These are phyloP conservation scores for Ceratothoa steindachneri DNA, from an alignment of 2,888 invertebrate genomes.

Conservation along the genomic window DNA sequence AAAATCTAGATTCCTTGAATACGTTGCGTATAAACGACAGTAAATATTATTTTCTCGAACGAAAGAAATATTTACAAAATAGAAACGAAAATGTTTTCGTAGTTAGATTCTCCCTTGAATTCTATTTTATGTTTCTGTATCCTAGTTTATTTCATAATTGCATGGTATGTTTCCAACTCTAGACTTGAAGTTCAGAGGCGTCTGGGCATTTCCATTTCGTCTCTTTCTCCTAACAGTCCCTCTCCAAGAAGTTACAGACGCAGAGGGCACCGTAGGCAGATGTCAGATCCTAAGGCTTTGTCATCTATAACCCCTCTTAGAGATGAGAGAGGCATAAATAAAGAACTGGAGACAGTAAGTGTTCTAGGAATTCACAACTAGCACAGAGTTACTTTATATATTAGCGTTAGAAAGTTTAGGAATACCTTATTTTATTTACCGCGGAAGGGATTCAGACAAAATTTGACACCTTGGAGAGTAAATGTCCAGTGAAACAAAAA, in stretches of 20 bases:
- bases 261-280: conserved; percentile 48
- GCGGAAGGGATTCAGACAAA: no score
- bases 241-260: conserved; percentile 42
- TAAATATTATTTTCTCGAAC: no score
- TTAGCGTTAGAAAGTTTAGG: no score
- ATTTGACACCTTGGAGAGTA: no score
- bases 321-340: conserved; percentile 44
- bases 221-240: conserved; percentile 24
- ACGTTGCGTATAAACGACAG: no score
- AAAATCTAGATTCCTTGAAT: no score
- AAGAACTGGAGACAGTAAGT: conserved; percentile 48
- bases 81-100: neutral
- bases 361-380: no score
- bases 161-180: conserved; percentile 29
- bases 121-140: no score
- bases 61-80: neutral
- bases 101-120: neutral
- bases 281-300: conserved; percentile 49
- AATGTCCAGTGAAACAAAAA: no score
- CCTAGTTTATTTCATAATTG: no score
- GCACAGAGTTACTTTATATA: no score
- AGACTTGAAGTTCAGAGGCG: conserved; percentile 46
- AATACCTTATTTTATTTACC: no score
- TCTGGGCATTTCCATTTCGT: conserved; percentile 38
- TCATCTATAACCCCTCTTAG: conserved; percentile 47